Evolutionary conservation across 2,797 vertebrate species (phyloP).

Genomic region (Pseudochirops corinnae): DNA sequence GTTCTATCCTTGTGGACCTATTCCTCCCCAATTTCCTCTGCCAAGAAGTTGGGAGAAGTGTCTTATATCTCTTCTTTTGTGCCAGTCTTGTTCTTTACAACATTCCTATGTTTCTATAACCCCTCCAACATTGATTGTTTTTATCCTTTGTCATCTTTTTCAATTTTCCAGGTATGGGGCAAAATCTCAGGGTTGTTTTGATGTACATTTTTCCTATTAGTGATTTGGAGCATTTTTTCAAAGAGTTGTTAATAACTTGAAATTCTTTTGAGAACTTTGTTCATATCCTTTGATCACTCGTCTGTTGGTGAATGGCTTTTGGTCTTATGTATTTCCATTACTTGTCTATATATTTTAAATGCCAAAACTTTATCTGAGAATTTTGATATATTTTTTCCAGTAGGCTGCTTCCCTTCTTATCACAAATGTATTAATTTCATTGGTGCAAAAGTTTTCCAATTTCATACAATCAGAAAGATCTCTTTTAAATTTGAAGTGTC

Average conservation of each 20-base stretch:
- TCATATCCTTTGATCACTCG: not conserved
- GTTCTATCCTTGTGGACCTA: not conserved
- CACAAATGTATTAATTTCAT: not conserved
- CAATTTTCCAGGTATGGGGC: not conserved
- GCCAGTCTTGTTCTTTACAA: not conserved
- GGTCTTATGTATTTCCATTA: not conserved
- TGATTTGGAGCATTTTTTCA: not conserved
- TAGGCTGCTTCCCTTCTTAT: not conserved
- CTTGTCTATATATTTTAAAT: not conserved
- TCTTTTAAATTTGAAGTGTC: not conserved
- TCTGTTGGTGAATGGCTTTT: not conserved
- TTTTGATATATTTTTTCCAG: not conserved
- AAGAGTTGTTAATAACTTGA: not conserved
- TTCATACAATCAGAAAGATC: not conserved
- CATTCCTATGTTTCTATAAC: no score
- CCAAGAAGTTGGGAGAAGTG: not conserved
- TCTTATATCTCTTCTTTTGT: not conserved
- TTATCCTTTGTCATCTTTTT: not conserved
- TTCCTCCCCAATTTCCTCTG: not conserved
- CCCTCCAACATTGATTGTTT: not conserved
- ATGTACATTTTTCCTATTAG: not conserved
- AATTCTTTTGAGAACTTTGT: not conserved
- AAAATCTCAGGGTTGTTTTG: not conserved
- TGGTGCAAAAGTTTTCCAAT: not conserved
- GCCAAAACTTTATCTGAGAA: not conserved